These are phyloP conservation scores for Mermis nigrescens DNA, from an alignment of 2,888 invertebrate species.

Conservation along the genomic window DNA sequence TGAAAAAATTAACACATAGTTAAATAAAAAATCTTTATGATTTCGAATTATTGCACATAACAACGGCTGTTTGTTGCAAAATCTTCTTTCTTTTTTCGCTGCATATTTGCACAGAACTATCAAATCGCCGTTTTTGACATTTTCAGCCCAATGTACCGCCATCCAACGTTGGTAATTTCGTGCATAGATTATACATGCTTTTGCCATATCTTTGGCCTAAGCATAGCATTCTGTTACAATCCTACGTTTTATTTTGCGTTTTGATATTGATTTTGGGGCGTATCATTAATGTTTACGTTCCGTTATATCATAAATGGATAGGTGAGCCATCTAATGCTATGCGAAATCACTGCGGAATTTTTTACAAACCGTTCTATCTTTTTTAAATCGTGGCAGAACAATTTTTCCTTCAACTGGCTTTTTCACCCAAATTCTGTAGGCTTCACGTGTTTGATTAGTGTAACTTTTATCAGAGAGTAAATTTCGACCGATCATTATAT, in stretches of 20 bases:
- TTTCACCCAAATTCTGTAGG: not conserved
- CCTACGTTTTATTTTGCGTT: slow-evolving; percentile 62
- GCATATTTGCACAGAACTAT: not conserved
- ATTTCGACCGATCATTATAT: no score
- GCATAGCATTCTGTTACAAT: slow-evolving; percentile 53
- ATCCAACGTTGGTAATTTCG: not conserved
- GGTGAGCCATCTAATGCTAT: slow-evolving; percentile 40
- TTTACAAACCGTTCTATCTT: no score
- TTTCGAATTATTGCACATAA: no score
- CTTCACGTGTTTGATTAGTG: no score
- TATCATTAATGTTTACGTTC: slow-evolving; percentile 69
- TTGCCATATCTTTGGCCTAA: slow-evolving; percentile 85
- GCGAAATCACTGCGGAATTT: not conserved
- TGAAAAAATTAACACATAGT: no score
- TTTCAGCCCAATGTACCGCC: no score
- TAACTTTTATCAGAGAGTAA: no score
- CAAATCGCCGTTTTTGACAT: not conserved
- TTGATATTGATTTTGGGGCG: slow-evolving; percentile 55
- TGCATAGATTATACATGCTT: slow-evolving; percentile 19
- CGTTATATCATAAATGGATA: slow-evolving; percentile 74
- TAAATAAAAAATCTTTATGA: no score
- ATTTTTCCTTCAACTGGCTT: not conserved
- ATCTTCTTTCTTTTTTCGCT: not conserved
- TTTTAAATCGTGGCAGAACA: slow-evolving; percentile 2
- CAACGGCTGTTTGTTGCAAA: no score